Base-by-base conservation (phyloP, 2,113 vertebrate genomes). In the Psephotus haematonotus region DNA sequence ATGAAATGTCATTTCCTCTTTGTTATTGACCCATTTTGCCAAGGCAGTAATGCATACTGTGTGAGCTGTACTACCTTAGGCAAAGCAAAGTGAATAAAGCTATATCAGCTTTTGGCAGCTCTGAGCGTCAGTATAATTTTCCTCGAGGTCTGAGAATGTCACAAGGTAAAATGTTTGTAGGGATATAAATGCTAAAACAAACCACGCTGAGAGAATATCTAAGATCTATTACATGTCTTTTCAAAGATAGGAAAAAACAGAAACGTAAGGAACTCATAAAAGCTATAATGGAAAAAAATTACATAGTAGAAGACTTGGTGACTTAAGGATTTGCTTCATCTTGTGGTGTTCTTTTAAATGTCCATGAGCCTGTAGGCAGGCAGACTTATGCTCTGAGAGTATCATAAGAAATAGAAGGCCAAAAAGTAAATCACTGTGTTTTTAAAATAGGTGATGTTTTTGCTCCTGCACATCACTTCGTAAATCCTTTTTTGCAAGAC, bases 1-100 rank as follows among this genome's bases (percentile, higher is more conserved):
- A 3, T 77, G 77, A 86, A 89, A 92, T 96, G 90, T 28, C 92
- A 47, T 90, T 74, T 93, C 6, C 69, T 67, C 74, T 75, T 22
- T 55, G 63, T 18, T 47, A 33, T 2, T 85, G 88, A 62, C 76
- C 86, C 14, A 1, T 70, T 71, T n/a, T 71, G 60, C 49, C 67
- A 13, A 13, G 82, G 44, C 10, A 2, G 77, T 10, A 41, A 43
- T 17, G 11, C 37, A 1, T 44, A 8, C 19, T 2, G 2, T 0
- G 1, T 23, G 49, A 71, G 82, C 55, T 63, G 43, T 14, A 23
- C 59, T 52, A 33, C 79, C 68, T 37, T 31, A 28, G 80, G 93
- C 82, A 41, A 63, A 10, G 46, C 49, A 5, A 25, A 35, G 82
- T 27, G 72, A 74, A 13, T 75, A 59, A n/a, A n/a, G 70, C 78